Percentiles rank a stretch among this genome's conserved stretches.
These are phyloP conservation scores for Anodontia alba DNA, from an alignment of 2,888 invertebrate genomes.

Conservation along the genomic window DNA sequence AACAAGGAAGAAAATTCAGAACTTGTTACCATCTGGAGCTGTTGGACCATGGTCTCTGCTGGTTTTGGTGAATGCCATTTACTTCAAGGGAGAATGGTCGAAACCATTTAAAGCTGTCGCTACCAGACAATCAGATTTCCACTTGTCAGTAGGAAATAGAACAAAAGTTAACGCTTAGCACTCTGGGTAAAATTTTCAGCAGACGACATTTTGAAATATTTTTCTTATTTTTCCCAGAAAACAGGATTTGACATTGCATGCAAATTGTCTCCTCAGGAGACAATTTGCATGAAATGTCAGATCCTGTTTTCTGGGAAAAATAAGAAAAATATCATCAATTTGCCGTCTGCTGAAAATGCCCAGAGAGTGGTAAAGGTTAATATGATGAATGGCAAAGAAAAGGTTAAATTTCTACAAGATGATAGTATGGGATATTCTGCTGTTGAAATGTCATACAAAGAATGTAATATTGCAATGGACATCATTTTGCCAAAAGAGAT, in stretches of 20 bases:
- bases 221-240: too few relatives aligned
- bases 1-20: constrained; percentile 93
- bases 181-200: too few relatives aligned
- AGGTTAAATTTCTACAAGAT: constrained; percentile 86
- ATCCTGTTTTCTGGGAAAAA: too few relatives aligned
- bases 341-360: constrained; percentile 20
- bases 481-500: constrained; percentile 53
- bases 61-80: constrained; percentile 85
- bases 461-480: constrained; percentile 36
- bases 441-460: constrained; percentile 89
- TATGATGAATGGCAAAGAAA: constrained; percentile 89
- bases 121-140: constrained; percentile 88
- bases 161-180: too few relatives aligned
- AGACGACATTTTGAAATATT: too few relatives aligned
- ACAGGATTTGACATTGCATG: too few relatives aligned
- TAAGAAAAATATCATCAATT: too few relatives aligned
- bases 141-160: too few relatives aligned
- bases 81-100: constrained; percentile 86
- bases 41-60: constrained; percentile 79
- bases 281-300: too few relatives aligned
- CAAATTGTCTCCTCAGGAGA: too few relatives aligned
- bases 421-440: constrained; percentile 90
- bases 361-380: constrained; percentile 85
- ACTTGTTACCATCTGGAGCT: constrained; percentile 88
- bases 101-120: constrained; percentile 87